Evolutionary conservation across 2,888 invertebrate genomes (phyloP), one percentile per base, ranked within the genome.

Genomic region (Leucania comma): DNA sequence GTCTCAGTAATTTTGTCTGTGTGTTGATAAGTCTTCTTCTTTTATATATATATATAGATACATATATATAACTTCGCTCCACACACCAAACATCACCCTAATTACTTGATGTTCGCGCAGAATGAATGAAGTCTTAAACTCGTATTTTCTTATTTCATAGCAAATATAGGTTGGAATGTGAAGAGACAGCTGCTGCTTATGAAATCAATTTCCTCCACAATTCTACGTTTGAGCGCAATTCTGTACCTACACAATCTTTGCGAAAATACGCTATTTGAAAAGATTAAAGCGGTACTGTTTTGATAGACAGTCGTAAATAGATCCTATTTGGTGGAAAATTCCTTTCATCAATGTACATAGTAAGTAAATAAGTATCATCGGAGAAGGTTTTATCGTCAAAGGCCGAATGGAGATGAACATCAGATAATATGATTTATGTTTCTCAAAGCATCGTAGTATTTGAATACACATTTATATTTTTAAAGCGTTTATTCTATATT

Each of bases 281-380:
- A 91, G 88, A 91, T 92, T 88, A 90, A 90, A 90, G 88, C 82
- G 72, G 58, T 75, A 54, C 79, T 86, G 85, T 90, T 90, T 89
- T 90, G 89, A 90, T 86, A 90, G 88, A 87, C 88, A 85, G 83
- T 85, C 86, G 86, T 87, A 89, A 90, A 90, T 90, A 90, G 89
- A 89, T 88, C 86, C 86, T 90, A 89, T 90, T 83, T 24, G 76
- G 79, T 83, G 78, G 83, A 85, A 89, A 85, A 86, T 87, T 89
- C 87, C 88, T 89, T 89, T 90, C 87, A 87, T 87, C 84, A 80
- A 80, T 82, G 80, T 89, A 79, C 75, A 85, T 84, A 84, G 83
- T 87, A 84, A 86, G 81, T 86, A 88, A 86, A 87, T 84, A 87
- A 86, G 83, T 85, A 88, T 84, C 86, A 85, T 83, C 78, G 81